Evolutionary conservation across 2,888 invertebrate genomes (phyloP), one percentile per base, ranked within the genome.

Genomic region (Tipula confusa): DNA sequence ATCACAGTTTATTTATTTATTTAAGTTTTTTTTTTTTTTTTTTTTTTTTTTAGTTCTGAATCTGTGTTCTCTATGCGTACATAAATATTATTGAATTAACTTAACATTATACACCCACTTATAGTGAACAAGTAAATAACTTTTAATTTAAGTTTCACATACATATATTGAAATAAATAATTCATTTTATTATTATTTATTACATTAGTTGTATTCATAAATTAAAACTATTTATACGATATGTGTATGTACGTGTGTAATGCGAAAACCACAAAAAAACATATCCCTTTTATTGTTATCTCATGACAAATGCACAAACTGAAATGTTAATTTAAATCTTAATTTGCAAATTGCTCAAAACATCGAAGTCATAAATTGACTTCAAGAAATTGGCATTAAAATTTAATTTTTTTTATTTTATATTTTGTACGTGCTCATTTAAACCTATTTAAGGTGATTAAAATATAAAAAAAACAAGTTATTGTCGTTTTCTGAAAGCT

Each of bases 121-220:
- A 64, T 64, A 64, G n/a, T 1, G 64, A 24, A 24, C 64, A 43
- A 43, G 43, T 43, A 43, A 15, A 64, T 24, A 64, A 18, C 64
- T 64, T 64, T 64, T 64, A 64, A 64, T 64, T 64, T 64, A 24
- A 43, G 15, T 43, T 43, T 43, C 43, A 43, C 15, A 43, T 43
- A 43, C 43, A 43, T 43, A 43, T 43, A 43, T 15, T 15, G 43
- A 43, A 43, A 43, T 43, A 43, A 64, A 64, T 64, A 64, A 64
- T 64, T 64, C 64, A 64, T 64, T 64, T 64, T 64, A 24, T 64
- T 64, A 64, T 64, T 64, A 64, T 64, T 64, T 64, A 64, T 64
- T 64, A 64, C 9, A 64, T 64, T 64, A 64, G 64, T 24, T 64
- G 64, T 18, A 24, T 24, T 64, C 24, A 64, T 64, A 24, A 64